Conservation (phyloP, 2,113 vertebrate genomes). For the Psephotus haematonotus region DNA sequence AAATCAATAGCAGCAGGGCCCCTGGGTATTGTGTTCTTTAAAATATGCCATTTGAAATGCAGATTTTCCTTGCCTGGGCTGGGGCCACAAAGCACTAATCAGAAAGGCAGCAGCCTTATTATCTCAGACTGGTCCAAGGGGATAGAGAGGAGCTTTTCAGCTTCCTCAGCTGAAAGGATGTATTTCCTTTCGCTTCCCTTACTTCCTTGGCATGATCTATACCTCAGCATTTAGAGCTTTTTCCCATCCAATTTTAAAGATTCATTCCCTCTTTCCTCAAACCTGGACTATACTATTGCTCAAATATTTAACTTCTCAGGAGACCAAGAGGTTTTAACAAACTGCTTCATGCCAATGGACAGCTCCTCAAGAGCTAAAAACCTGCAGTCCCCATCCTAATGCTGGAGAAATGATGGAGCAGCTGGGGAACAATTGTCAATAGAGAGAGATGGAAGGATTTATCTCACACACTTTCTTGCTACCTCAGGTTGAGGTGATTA, state of each 20-base stretch:
- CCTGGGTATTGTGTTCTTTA: slow-evolving; percentile 60
- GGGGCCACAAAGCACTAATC: slow-evolving; percentile 39
- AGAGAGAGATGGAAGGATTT: not conserved
- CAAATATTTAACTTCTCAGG: not conserved
- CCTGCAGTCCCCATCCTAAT: not conserved
- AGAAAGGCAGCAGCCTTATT: slow-evolving; percentile 52
- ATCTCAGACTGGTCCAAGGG: slow-evolving; percentile 33
- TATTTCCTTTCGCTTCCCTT: slow-evolving; percentile 19
- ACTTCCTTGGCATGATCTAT: slow-evolving; percentile 7
- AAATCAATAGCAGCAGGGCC: slow-evolving; percentile 59
- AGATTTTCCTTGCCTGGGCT: slow-evolving; percentile 41
- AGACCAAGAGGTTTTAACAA: not conserved
- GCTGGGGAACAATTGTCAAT: not conserved
- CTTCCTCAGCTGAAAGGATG: not conserved
- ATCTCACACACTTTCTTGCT: not conserved
- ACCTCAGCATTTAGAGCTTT: not conserved
- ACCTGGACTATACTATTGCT: not conserved
- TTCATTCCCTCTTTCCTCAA: not conserved
- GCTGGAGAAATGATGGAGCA: not conserved
- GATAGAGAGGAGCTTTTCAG: slow-evolving; percentile 15
- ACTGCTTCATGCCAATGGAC: not conserved
- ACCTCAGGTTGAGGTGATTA: not conserved
- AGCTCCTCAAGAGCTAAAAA: not conserved
- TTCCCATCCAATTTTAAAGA: not conserved
- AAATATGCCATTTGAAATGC: slow-evolving; percentile 70